Base-by-base conservation (phyloP, 2,888 invertebrate species). In the Cataglyphis cursor region DNA sequence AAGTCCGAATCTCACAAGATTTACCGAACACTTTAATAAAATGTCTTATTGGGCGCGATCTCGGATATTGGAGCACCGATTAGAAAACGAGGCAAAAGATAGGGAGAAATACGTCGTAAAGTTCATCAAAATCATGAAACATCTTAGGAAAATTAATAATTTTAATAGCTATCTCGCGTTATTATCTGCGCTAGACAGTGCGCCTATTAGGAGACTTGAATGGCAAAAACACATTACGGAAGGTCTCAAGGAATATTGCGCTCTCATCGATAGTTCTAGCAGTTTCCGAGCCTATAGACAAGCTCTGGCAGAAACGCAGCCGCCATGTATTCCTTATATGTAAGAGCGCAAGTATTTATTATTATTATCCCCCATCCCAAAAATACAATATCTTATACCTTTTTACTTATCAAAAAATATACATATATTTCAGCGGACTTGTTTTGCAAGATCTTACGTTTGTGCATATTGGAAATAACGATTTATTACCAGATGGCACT, bases 321-420 rank as follows among this genome's bases (percentile, higher is more conserved):
- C 99, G 48, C 99, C 99, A 48, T 99, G 99, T 95, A 99, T 99
- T 95, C 99, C 99, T 4, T 99, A 99, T 95, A 99, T 99, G 99
- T 99, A 95, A 96, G 97, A 96, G 41, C 15, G 31, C 61, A 66
- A 73, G 31, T 31, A 24, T 35, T 12, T 41, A 48, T 76, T 24
- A 15, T 18, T 18, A 6, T 51, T 51, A n/a, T 51, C 24, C 6
- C 15, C 41, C 0, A 44, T 51, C 0, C 31, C 2, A 70, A 12
- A 48, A 73, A 65, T 48, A 24, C 18, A 21, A 41, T 41, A 51
- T 35, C 68, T 59, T 8, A 5, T 48, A 35, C n/a, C 18, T 3
- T 57, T 65, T 15, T 9, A 66, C 12, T 31, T 18, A 64, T 75
- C 21, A 12, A 31, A 31, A 70, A 64, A 38, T n/a, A 9, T 57